Conservation (phyloP, 2,888 invertebrate genomes). For the Lobophora halterata region DNA sequence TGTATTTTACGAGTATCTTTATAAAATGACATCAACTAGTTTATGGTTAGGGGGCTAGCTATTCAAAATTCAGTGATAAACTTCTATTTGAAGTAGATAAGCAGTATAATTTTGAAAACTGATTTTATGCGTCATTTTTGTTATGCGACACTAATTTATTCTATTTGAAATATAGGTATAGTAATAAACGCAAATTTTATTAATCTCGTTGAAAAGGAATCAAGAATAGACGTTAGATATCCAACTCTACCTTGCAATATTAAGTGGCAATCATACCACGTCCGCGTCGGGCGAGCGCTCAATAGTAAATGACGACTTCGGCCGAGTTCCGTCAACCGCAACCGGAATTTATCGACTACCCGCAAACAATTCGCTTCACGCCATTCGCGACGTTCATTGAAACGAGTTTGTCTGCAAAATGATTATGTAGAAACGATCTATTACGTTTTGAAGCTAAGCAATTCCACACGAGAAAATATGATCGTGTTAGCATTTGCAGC, state of each 20-base stretch:
- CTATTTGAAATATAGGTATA: too few species aligned
- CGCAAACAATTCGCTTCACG: slow-evolving; percentile 49
- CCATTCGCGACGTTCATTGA: slow-evolving; percentile 39
- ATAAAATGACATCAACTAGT: slow-evolving; percentile 2
- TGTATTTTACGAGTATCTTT: slow-evolving; percentile 25
- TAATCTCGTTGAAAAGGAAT: slow-evolving; percentile 1
- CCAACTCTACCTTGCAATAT: slow-evolving; percentile 21
- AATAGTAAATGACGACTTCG: slow-evolving; percentile 50
- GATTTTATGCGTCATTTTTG: too few species aligned
- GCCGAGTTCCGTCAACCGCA: slow-evolving; percentile 53
- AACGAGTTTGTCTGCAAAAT: slow-evolving; percentile 40
- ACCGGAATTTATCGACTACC: slow-evolving; percentile 62
- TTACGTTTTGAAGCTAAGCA: slow-evolving; percentile 22
- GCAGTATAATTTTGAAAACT: too few species aligned
- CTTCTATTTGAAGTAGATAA: too few species aligned
- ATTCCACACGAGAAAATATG: slow-evolving; percentile 20
- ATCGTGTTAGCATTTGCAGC: slow-evolving; percentile 24
- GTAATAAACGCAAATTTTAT: not conserved
- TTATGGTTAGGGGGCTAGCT: too few species aligned
- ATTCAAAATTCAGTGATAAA: too few species aligned
- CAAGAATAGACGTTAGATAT: slow-evolving; percentile 1
- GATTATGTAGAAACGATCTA: slow-evolving; percentile 35
- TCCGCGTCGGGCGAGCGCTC: slow-evolving; percentile 36
- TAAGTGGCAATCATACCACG: slow-evolving; percentile 36
- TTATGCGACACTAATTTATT: too few species aligned